phyloP scores from a whole-genome alignment of 2,113 vertebrate genomes.

The Archocentrus centrarchus region DNA sequence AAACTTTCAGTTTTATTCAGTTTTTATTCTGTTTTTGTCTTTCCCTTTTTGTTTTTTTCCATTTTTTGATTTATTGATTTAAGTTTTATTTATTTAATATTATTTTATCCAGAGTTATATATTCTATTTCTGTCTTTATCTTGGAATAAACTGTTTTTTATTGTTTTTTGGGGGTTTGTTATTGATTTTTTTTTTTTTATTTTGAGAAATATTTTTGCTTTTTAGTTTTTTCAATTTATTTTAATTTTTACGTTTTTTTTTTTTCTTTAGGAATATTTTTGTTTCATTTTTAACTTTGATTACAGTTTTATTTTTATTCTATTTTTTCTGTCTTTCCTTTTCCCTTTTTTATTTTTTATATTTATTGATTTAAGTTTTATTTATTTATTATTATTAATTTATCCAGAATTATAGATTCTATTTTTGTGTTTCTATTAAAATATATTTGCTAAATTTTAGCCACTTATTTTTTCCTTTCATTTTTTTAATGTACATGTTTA shows the following conservation, averaged over 20 bases:
- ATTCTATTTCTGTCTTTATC: no score
- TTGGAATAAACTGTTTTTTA: neutral
- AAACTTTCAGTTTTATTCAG: neutral
- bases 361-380: neutral
- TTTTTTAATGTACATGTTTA: neutral
- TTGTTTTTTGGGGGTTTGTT: no score
- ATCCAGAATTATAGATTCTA: no score
- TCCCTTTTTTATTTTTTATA: neutral
- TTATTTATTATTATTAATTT: neutral
- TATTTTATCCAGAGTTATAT: neutral
- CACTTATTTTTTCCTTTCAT: neutral
- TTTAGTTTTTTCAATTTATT: neutral
- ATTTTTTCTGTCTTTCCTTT: neutral
- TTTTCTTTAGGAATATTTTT: neutral
- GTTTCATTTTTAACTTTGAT: neutral
- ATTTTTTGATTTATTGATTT: neutral
- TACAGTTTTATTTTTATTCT: neutral
- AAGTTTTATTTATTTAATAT: neutral
- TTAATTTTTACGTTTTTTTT: accelerated
- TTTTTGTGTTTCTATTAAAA: no score
- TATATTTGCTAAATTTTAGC: no score
- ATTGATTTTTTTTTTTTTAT: no score
- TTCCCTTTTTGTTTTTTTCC: neutral
- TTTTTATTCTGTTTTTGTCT: neutral
- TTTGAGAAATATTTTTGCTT: no score